Evolutionary conservation across 2,888 invertebrate genomes (phyloP).

Genomic region (Torymus auratus): DNA sequence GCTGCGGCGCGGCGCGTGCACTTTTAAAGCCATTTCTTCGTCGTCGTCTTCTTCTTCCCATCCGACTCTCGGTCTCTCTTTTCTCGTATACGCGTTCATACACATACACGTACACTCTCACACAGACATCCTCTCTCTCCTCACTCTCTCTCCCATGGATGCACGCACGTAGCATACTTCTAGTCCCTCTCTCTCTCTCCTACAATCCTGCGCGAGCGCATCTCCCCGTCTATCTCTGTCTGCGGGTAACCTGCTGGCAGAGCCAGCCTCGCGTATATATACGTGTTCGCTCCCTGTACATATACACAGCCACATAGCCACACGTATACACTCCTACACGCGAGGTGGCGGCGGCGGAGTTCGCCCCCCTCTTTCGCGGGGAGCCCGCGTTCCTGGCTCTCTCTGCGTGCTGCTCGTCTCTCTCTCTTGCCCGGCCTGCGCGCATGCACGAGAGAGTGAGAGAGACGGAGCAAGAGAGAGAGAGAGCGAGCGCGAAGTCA

Average conservation of each 20-base stretch:
- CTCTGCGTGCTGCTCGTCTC: constrained; percentile 3
- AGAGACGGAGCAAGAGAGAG: neutral
- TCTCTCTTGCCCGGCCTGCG: constrained; percentile 24
- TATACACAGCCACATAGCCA: neutral
- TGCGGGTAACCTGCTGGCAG: constrained; percentile 43
- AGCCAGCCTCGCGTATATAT: too few relatives aligned
- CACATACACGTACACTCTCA: too few relatives aligned
- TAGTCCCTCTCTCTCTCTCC: constrained; percentile 12
- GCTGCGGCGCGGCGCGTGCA: too few relatives aligned
- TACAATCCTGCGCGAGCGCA: neutral
- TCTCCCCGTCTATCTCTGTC: constrained; percentile 27
- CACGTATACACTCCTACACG: neutral
- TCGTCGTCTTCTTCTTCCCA: too few relatives aligned
- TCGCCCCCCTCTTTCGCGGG: neutral
- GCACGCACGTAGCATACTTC: constrained; percentile 15
- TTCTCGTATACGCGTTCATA: too few relatives aligned
- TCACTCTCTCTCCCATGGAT: constrained; percentile 11
- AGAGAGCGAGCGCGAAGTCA: constrained; percentile 20
- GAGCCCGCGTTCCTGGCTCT: constrained; percentile 25
- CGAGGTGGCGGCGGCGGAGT: constrained; percentile 12
- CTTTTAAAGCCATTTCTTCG: too few relatives aligned
- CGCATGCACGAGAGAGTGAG: constrained; percentile 5
- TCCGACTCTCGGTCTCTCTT: too few relatives aligned
- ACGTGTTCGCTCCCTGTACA: neutral
- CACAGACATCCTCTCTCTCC: neutral